Percentiles rank a stretch among this genome's conserved stretches.
These are phyloP conservation scores for Sorex araneus DNA, from an alignment of 2,113 vertebrate species.

Conservation along the genomic window DNA sequence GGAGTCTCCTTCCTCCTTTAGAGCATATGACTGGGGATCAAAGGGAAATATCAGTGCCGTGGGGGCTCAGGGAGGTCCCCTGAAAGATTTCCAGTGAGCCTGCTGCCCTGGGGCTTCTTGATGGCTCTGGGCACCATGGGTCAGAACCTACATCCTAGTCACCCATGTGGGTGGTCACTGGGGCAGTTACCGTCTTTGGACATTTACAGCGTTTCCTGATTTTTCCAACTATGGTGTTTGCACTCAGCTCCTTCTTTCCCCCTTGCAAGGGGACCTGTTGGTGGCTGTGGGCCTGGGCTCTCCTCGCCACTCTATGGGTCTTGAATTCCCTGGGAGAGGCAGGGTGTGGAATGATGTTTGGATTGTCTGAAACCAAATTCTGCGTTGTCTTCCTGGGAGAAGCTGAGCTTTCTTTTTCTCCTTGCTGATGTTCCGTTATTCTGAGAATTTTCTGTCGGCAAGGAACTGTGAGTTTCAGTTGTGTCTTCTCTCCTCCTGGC, in stretches of 20 bases:
- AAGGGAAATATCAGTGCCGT: neutral
- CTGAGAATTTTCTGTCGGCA: neutral
- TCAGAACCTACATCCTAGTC: neutral
- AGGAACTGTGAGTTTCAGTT: neutral
- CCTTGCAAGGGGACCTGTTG: neutral
- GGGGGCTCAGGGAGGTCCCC: neutral
- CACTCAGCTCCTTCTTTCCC: neutral
- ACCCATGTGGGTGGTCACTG: neutral
- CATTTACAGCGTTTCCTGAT: neutral
- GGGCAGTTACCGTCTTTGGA: neutral
- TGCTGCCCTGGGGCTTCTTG: neutral
- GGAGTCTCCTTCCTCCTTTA: neutral
- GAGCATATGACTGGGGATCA: neutral
- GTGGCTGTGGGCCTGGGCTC: neutral
- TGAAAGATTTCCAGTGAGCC: constrained; percentile 6
- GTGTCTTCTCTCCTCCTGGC: neutral
- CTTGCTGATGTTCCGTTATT: neutral
- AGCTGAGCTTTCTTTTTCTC: neutral
- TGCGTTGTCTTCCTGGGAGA: neutral
- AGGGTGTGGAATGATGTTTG: neutral
- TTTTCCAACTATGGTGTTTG: constrained; percentile 1
- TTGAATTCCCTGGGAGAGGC: neutral
- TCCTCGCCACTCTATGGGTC: neutral
- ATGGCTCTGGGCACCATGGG: neutral
- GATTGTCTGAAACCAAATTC: neutral